phyloP scores from a whole-genome alignment of 2,113 vertebrate genomes.

The Oophaga pumilio region DNA sequence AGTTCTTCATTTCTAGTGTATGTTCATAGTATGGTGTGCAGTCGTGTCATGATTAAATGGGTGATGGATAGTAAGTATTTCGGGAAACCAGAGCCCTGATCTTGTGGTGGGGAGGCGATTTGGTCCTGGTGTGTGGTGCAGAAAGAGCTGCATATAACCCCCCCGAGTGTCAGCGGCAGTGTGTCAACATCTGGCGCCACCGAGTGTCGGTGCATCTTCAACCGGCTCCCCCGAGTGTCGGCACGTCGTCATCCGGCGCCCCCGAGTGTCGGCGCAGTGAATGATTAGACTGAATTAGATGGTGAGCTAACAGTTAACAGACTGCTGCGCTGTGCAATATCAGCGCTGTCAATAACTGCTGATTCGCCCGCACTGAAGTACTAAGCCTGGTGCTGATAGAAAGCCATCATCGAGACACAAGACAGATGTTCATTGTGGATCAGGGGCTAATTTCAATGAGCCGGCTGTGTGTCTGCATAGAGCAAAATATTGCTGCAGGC shows the following conservation, averaged over 20 bases:
- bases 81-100: too few species aligned
- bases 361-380: neutral
- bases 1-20: neutral
- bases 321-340: neutral
- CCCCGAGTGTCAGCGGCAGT: too few species aligned
- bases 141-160: too few species aligned
- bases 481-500: constrained; percentile 16
- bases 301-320: neutral
- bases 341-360: neutral
- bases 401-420: neutral
- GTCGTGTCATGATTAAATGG: too few species aligned
- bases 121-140: too few species aligned
- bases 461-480: neutral
- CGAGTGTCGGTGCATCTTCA: neutral
- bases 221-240: neutral
- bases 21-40: neutral
- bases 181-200: too few species aligned
- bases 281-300: neutral
- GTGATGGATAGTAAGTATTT: too few species aligned
- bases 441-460: constrained; percentile 1
- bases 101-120: too few species aligned
- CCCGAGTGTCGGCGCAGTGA: neutral
- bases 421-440: constrained; percentile 13
- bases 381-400: neutral
- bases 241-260: too few species aligned